Percentiles rank a stretch among this genome's conserved stretches.
phyloP scores from a whole-genome alignment of 2,888 invertebrate species.

The Aspidiotus destructor region DNA sequence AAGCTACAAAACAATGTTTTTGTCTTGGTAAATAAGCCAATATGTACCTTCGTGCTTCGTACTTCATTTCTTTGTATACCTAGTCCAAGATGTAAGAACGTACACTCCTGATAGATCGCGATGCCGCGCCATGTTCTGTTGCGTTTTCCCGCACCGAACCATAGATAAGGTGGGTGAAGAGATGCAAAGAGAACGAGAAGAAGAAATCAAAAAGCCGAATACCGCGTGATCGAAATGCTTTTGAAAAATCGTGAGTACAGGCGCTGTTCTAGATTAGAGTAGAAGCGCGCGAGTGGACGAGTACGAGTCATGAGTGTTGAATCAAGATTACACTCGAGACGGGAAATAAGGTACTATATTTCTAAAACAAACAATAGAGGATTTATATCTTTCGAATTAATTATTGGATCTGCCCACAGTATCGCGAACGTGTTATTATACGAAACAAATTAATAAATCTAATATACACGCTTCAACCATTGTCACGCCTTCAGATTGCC shows the following conservation, averaged over 20 bases:
- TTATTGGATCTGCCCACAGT: conserved; percentile 30
- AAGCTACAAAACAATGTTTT: too few relatives aligned
- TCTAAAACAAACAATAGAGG: conserved; percentile 28
- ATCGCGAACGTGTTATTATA: conserved; percentile 27
- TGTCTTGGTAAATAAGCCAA: too few relatives aligned
- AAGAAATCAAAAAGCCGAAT: too few relatives aligned
- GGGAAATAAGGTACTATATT: conserved; percentile 1
- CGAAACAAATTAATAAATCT: conserved; percentile 30
- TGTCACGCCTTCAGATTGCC: conserved; percentile 24
- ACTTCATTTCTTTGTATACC: too few relatives aligned
- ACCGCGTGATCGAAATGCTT: too few relatives aligned
- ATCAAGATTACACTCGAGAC: conserved; percentile 10
- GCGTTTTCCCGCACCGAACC: too few relatives aligned
- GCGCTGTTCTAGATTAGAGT: conserved; percentile 3
- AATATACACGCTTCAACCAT: conserved; percentile 23
- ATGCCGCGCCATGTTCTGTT: too few relatives aligned
- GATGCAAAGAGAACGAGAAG: too few relatives aligned
- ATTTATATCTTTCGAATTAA: conserved; percentile 31
- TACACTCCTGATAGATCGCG: too few relatives aligned
- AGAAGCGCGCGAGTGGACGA: background rate
- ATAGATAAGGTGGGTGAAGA: too few relatives aligned
- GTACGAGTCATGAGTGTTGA: conserved; percentile 22
- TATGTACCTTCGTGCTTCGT: too few relatives aligned
- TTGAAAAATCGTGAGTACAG: background rate
- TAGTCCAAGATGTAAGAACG: too few relatives aligned